Evolutionary conservation across 2,797 vertebrate genomes (phyloP).

Genomic region (Lerista edwardsae): DNA sequence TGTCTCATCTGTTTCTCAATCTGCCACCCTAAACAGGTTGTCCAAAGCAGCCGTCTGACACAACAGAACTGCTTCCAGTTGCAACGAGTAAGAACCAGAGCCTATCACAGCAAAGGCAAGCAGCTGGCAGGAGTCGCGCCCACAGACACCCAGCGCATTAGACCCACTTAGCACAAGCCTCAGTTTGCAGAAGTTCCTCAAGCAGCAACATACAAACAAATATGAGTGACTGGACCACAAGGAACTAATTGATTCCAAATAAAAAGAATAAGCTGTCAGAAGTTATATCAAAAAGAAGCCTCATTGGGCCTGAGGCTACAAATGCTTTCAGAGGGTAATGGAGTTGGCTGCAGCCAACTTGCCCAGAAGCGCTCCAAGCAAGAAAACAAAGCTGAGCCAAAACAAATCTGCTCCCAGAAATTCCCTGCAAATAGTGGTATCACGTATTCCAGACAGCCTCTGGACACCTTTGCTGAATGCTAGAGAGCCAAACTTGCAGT

Average conservation of each 20-base stretch:
- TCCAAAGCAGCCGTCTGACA: not conserved
- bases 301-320: not conserved
- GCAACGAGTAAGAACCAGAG: too few species aligned
- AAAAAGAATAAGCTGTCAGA: not conserved
- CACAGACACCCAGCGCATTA: not conserved
- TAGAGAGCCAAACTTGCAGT: not conserved
- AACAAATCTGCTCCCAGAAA: not conserved
- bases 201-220: not conserved
- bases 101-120: not conserved
- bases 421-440: not conserved
- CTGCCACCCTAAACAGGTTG: not conserved
- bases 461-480: not conserved
- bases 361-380: too few species aligned
- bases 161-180: not conserved
- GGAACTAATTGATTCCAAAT: too few species aligned
- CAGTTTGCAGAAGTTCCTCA: not conserved
- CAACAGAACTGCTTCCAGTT: too few species aligned
- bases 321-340: not conserved
- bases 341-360: not conserved
- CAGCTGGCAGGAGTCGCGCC: not conserved
- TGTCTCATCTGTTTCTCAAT: not conserved
- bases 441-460: not conserved
- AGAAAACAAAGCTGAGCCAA: not conserved
- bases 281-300: not conserved
- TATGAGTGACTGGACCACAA: not conserved